phyloP scores from a whole-genome alignment of 1,140 invertebrate genomes.

The Oreohelix idahoensis region DNA sequence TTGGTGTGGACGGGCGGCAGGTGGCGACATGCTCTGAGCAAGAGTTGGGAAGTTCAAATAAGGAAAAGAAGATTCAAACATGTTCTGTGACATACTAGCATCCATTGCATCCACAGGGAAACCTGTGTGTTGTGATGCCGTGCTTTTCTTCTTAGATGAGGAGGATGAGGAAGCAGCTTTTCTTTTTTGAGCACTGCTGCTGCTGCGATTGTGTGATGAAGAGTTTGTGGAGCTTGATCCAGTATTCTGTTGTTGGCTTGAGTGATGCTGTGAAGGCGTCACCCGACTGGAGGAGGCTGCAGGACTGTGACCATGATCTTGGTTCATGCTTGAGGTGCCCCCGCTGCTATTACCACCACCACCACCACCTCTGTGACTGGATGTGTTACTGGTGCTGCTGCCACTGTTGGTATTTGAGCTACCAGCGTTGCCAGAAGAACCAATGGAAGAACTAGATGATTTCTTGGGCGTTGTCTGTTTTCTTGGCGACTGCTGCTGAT shows the following conservation, averaged over 20 bases:
- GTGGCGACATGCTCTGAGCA: constrained; percentile 63
- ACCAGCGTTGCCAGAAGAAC: not conserved
- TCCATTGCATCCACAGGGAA: constrained; percentile 60
- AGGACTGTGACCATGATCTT: constrained; percentile 49
- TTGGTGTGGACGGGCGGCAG: constrained; percentile 59
- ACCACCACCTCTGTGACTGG: constrained; percentile 20
- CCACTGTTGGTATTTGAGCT: not conserved
- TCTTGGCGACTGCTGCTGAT: constrained; percentile 15
- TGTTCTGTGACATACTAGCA: constrained; percentile 58
- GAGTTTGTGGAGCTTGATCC: constrained; percentile 24
- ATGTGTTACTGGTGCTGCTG: constrained; percentile 25
- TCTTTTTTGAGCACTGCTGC: constrained; percentile 35
- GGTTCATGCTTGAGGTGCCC: constrained; percentile 33
- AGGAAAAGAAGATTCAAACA: constrained; percentile 68
- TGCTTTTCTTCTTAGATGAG: constrained; percentile 55
- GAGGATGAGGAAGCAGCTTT: constrained; percentile 32
- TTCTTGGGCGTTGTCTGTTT: constrained; percentile 20
- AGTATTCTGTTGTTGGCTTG: constrained; percentile 33
- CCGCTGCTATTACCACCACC: constrained; percentile 12
- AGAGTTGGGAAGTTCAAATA: constrained; percentile 68
- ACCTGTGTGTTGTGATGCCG: constrained; percentile 41
- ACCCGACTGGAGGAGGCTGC: constrained; percentile 43
- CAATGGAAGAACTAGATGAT: constrained; percentile 16
- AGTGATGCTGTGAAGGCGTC: constrained; percentile 37
- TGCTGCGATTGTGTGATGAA: constrained; percentile 43